Base-by-base conservation (phyloP, 2,888 invertebrate species). In the Pimpla rufipes region DNA sequence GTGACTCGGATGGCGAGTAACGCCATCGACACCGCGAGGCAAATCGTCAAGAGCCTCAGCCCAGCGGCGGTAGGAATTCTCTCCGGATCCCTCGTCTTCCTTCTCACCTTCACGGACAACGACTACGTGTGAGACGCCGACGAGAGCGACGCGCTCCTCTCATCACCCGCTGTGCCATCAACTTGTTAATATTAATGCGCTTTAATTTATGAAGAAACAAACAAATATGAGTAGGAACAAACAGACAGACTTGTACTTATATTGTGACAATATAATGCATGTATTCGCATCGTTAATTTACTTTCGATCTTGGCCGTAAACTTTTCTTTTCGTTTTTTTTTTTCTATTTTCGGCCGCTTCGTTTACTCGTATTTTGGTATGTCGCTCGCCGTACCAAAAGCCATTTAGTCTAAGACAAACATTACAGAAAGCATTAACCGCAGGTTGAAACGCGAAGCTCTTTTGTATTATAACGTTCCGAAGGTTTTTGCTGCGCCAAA, bases 21-120 rank as follows among this genome's bases (percentile, higher is more conserved):
- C 21, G 74, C 40, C 4, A 64, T 83, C 5, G 40, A 66, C 1
- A 50, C 40, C 7, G 81, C 59, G 11, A 77, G 55, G 55, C 42
- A 55, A 57, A 71, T 81, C 13, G 40, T 81, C 70, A 68, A 81
- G 50, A 78, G 75, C 16, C 50, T 85, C n/a, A 84, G 84, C 40
- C 86, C 86, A 66, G 85, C 86, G 23, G 70, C 83, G 4, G 23
- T 80, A 18, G 86, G 86, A 10, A 85, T 85, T 42, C 67, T 85
- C 7, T 77, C 81, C 21, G 86, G 86, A 10, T 86, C 83, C 59
- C 62, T 86, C 23, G 86, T 83, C 13, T 86, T 86, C 70, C 70
- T 85, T 29, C 52, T 86, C 62, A 86, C 86, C 5, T 86, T 85
- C 18, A 85, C 86, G 23, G 85, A 85, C 59, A 83, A 85, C 11